Conservation (phyloP, 2,888 invertebrate species). For the Poecilobothrus nobilitatus region DNA sequence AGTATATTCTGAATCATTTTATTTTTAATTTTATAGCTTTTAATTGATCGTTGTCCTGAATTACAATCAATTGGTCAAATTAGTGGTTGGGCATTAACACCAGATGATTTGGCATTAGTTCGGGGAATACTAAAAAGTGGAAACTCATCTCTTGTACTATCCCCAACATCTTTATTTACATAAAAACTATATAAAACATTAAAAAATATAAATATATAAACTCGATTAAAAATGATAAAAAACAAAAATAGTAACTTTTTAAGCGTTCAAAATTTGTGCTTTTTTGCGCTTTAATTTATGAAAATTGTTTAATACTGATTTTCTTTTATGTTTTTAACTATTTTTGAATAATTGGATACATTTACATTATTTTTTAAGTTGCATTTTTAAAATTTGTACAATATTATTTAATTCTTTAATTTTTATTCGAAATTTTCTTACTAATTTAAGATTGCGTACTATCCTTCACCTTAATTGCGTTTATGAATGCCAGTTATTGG, state of each 20-base stretch:
- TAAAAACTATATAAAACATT: slow-evolving; percentile 23
- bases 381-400: not conserved
- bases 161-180: slow-evolving; percentile 50
- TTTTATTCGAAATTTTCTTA: too few species aligned
- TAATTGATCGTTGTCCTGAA: slow-evolving; percentile 60
- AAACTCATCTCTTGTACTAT: slow-evolving; percentile 56
- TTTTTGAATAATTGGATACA: not conserved
- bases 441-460: too few species aligned
- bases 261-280: not conserved
- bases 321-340: not conserved
- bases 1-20: not conserved
- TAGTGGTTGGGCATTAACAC: slow-evolving; percentile 58
- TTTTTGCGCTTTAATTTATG: not conserved
- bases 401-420: too few species aligned
- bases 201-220: not conserved
- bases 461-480: too few species aligned
- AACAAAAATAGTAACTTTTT: not conserved
- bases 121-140: slow-evolving; percentile 56
- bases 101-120: slow-evolving; percentile 59
- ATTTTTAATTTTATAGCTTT: slow-evolving; percentile 33
- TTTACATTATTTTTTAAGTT: not conserved
- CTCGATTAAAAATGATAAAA: not conserved
- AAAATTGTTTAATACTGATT: not conserved
- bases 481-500: too few species aligned
- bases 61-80: slow-evolving; percentile 57